Evolutionary conservation across 1,140 invertebrate species (phyloP).

Genomic region (Alviniconcha marisindica): DNA sequence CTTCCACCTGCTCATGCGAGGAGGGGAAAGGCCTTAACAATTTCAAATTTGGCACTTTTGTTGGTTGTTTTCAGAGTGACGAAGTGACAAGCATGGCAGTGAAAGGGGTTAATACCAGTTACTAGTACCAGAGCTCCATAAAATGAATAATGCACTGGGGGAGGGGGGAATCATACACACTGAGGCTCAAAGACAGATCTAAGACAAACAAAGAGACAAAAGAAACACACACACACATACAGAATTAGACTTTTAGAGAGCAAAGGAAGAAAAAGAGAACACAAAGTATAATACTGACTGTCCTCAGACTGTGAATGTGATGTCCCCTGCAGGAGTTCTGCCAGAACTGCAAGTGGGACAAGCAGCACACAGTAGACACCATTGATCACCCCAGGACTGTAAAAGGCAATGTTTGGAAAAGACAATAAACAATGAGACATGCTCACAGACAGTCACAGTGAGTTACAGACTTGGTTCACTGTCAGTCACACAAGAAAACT

Average conservation of each 20-base stretch:
- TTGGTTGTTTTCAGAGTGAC: no score
- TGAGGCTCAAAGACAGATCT: not conserved
- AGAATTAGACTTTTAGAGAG: not conserved
- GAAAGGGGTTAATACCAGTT: no score
- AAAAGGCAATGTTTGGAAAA: not conserved
- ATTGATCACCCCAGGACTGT: not conserved
- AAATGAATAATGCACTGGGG: no score
- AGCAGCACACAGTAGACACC: slow-evolving; percentile 5
- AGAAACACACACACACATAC: not conserved
- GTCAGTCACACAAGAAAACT: no score
- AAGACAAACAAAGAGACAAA: not conserved
- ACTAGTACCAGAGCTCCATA: no score
- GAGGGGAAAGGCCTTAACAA: no score
- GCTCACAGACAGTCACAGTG: no score
- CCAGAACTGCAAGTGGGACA: not conserved
- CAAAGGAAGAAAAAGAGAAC: not conserved
- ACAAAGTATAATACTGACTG: not conserved
- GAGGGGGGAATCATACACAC: not conserved
- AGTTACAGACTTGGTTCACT: no score
- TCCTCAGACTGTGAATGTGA: not conserved
- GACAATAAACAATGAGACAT: no score
- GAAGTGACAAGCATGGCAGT: no score
- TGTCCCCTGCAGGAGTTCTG: not conserved
- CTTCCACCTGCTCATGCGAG: no score
- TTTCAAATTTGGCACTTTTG: no score